Base-by-base conservation (phyloP, 1,140 invertebrate genomes). In the Cyphomyrmex costatus region DNA sequence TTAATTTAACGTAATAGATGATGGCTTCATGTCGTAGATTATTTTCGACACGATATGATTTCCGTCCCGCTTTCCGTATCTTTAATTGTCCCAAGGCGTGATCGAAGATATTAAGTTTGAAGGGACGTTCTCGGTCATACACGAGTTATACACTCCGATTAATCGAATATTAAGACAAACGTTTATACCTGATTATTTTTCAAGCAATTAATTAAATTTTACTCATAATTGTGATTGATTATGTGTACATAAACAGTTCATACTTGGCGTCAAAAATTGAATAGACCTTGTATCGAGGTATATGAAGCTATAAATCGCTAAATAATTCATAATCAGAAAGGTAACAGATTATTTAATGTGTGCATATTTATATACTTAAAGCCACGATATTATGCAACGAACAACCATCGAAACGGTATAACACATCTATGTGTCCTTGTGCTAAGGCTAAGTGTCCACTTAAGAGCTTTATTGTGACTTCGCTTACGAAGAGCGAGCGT, bases 1-100 rank as follows among this genome's bases (percentile, higher is more conserved):
- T 21, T 10, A 68, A 4, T 19, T 66, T 53, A 30, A 68, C 12
- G 14, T 68, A 30, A 79, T 51, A 5, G 14, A 76, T 46, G 33
- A 61, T 14, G 66, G 21, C 4, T 70, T 10, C 16, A 24, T 33
- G 27, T 73, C 16, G 16, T 60, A 46, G 6, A 56, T 82, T 82
- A 82, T 73, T 73, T 82, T 82, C 19, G 78, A 24, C 78, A 80
- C 77, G n/a, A 71, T 70, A 58, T 24, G 33, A 79, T 33, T 68
- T 78, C 16, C n/a, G 33, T 56, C 51, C 49, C 30, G 16, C 12
- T 14, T 82, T 27, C 24, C 12, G 16, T 3, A 46, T 46, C 51
- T 58, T 82, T 33, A 66, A 82, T 46, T 68, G 51, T 16, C 8
- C 33, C 21, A 24, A 30, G 42, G 46, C n/a, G 24, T n/a, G 24